Conservation (phyloP, 2,888 invertebrate genomes). For the Sinotaia quadrata region DNA sequence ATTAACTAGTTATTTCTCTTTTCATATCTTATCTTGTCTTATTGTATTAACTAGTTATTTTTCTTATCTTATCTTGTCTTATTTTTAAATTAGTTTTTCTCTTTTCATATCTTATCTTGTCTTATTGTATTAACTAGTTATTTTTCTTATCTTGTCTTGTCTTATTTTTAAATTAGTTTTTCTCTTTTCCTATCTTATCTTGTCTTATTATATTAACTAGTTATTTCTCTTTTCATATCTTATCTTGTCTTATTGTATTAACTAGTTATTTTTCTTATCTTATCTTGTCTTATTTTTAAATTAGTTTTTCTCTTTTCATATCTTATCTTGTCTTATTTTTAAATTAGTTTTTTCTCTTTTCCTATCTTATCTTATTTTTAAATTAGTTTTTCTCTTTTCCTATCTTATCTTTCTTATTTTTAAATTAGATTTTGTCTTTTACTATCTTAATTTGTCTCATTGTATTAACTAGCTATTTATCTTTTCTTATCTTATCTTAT, state of each 20-base stretch:
- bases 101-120: constrained; percentile 9
- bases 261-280: neutral
- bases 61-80: no score
- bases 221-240: neutral
- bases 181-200: constrained; percentile 1
- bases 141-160: neutral
- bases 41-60: no score
- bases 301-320: neutral
- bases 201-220: neutral
- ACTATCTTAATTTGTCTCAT: neutral
- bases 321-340: neutral
- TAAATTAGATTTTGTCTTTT: neutral
- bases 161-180: neutral
- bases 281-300: neutral
- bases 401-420: no score
- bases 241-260: neutral
- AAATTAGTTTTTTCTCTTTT: neutral
- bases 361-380: neutral
- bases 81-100: constrained; percentile 2
- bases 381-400: neutral
- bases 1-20: neutral
- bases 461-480: neutral
- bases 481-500: neutral
- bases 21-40: no score
- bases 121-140: constrained; percentile 1